phyloP scores from a whole-genome alignment of 1,140 invertebrate species.

The Nasonia vitripennis region DNA sequence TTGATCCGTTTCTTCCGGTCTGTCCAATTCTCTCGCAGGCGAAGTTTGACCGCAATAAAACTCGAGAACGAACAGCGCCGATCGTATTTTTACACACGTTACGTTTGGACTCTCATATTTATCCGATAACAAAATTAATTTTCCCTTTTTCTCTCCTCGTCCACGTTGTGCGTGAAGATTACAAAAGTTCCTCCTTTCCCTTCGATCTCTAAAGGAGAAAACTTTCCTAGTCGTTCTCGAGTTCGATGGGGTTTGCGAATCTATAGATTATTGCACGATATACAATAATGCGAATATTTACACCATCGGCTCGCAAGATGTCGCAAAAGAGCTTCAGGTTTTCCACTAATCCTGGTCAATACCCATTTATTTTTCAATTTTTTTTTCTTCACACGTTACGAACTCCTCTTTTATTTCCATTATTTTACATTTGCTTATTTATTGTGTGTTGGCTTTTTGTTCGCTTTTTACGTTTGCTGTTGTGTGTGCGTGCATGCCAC shows the following conservation, averaged over 20 bases:
- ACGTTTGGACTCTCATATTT: conserved; percentile 10
- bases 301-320: conserved; percentile 30
- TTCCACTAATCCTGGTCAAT: conserved; percentile 58
- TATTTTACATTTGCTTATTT: conserved; percentile 52
- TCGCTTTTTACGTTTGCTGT: conserved; percentile 64
- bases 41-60: conserved; percentile 35
- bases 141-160: conserved; percentile 9
- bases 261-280: conserved; percentile 45
- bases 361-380: conserved; percentile 36
- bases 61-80: conserved; percentile 50
- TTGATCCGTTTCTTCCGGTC: conserved; percentile 61
- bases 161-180: conserved; percentile 14
- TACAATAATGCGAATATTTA: conserved; percentile 40
- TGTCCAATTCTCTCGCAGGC: conserved; percentile 37
- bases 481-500: conserved; percentile 66
- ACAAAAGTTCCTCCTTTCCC: conserved; percentile 28
- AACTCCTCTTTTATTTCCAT: conserved; percentile 51
- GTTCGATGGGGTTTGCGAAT: conserved; percentile 41
- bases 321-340: conserved; percentile 57
- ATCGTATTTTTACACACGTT: conserved; percentile 27
- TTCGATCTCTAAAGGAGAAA: conserved; percentile 39
- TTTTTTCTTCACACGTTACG: conserved; percentile 44
- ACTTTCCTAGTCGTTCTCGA: conserved; percentile 45
- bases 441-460: conserved; percentile 46
- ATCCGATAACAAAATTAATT: conserved; percentile 40